Evolutionary conservation across 2,797 vertebrate genomes (phyloP).

Genomic region (Poecile montanus): DNA sequence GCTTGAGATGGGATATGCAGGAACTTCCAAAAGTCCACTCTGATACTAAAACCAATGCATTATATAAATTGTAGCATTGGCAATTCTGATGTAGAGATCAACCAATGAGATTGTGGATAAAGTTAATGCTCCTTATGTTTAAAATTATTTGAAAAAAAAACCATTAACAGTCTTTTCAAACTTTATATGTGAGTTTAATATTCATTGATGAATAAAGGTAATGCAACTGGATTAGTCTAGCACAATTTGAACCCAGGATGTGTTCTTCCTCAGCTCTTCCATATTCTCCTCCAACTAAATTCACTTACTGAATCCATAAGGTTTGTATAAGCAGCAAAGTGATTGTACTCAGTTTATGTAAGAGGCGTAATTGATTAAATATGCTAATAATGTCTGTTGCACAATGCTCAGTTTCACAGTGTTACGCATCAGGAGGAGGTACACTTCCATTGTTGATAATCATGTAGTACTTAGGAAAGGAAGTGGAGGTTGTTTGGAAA

Average conservation of each 20-base stretch:
- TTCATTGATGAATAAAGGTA: not conserved
- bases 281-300: not conserved
- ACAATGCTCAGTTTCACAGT: not conserved
- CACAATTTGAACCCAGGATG: not conserved
- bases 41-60: not conserved
- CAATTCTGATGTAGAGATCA: not conserved
- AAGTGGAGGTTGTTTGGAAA: conserved; percentile 3
- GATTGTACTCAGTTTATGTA: not conserved
- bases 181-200: not conserved
- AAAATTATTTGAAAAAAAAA: not conserved
- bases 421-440: not conserved
- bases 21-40: not conserved
- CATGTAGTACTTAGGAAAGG: not conserved
- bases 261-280: not conserved
- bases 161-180: not conserved
- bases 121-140: not conserved
- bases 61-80: not conserved
- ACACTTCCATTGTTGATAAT: not conserved
- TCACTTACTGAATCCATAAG: not conserved
- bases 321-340: not conserved
- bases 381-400: not conserved
- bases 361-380: conserved; percentile 7
- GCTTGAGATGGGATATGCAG: not conserved
- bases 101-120: not conserved
- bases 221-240: not conserved